Percentiles rank a stretch among this genome's conserved stretches.
Evolutionary conservation across 2,888 invertebrate genomes (phyloP).

Genomic region (Synergus japonicus): DNA sequence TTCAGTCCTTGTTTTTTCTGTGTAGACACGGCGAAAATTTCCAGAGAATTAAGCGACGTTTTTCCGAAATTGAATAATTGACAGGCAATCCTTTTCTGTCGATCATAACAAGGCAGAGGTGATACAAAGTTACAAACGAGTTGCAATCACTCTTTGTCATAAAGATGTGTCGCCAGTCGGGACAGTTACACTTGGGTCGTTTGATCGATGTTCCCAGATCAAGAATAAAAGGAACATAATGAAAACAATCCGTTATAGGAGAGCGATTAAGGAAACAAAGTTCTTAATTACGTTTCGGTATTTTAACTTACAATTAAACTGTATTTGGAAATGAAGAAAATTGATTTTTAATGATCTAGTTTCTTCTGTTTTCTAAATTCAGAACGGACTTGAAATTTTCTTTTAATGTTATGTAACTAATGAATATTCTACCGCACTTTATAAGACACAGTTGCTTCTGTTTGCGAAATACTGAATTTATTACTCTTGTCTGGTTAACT

Average conservation of each 20-base stretch:
- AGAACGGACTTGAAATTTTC: neutral
- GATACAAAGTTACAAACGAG: conserved; percentile 52
- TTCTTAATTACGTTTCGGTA: neutral
- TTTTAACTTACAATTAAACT: neutral
- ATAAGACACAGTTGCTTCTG: neutral
- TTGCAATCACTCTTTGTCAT: conserved; percentile 73
- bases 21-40: neutral
- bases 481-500: neutral
- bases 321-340: no score
- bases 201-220: conserved; percentile 66
- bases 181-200: conserved; percentile 64
- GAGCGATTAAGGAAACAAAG: neutral
- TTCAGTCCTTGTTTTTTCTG: no score
- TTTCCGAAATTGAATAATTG: neutral
- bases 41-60: neutral
- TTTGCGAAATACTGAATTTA: conserved; percentile 13
- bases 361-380: no score
- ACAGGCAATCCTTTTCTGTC: conserved; percentile 8
- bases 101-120: neutral
- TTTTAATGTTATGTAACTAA: neutral
- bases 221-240: conserved; percentile 50
- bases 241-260: conserved; percentile 53
- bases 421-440: neutral
- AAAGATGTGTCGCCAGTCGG: conserved; percentile 67
- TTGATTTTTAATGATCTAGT: no score